Percentiles rank a stretch among this genome's conserved stretches.
phyloP scores from a whole-genome alignment of 2,888 invertebrate genomes.

The Phrixothrix hirtus region DNA sequence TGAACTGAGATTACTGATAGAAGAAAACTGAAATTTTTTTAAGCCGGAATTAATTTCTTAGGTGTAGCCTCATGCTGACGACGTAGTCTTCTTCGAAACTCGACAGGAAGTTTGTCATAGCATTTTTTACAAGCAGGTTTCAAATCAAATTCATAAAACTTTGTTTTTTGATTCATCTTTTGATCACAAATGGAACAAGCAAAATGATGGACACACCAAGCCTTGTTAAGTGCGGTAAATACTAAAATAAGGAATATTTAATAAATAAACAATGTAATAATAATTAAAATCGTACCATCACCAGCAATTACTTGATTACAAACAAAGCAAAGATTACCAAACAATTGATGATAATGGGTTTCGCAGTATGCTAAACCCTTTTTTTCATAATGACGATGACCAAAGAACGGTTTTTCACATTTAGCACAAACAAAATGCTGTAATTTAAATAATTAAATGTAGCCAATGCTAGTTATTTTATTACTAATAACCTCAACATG shows the following conservation, averaged over 20 bases:
- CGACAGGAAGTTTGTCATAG: slow-evolving; percentile 94
- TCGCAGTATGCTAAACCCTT: slow-evolving; percentile 99
- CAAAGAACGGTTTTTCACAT: slow-evolving; percentile 99
- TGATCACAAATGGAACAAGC: slow-evolving; percentile 96
- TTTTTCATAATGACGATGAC: slow-evolving; percentile 98
- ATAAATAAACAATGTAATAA: neutral
- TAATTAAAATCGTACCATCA: slow-evolving; percentile 73
- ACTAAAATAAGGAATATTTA: slow-evolving; percentile 62
- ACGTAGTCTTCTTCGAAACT: slow-evolving; percentile 88
- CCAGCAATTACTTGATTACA: slow-evolving; percentile 98
- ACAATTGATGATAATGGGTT: slow-evolving; percentile 97
- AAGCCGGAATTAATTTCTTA: slow-evolving; percentile 56
- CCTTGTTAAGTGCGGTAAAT: slow-evolving; percentile 97
- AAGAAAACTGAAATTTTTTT: too few relatives aligned
- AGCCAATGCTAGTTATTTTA: neutral
- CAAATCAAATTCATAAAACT: slow-evolving; percentile 98
- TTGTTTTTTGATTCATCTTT: slow-evolving; percentile 93
- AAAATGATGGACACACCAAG: slow-evolving; percentile 99
- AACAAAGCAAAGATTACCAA: slow-evolving; percentile 97
- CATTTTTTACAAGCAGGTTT: slow-evolving; percentile 98
- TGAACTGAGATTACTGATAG: too few relatives aligned
- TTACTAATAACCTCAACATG: slow-evolving; percentile 81
- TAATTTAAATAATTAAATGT: slow-evolving; percentile 41
- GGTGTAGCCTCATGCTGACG: slow-evolving; percentile 84
- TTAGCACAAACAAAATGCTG: slow-evolving; percentile 99